Base-by-base conservation (phyloP, 2,113 vertebrate genomes). In the Copsychus sechellarum region DNA sequence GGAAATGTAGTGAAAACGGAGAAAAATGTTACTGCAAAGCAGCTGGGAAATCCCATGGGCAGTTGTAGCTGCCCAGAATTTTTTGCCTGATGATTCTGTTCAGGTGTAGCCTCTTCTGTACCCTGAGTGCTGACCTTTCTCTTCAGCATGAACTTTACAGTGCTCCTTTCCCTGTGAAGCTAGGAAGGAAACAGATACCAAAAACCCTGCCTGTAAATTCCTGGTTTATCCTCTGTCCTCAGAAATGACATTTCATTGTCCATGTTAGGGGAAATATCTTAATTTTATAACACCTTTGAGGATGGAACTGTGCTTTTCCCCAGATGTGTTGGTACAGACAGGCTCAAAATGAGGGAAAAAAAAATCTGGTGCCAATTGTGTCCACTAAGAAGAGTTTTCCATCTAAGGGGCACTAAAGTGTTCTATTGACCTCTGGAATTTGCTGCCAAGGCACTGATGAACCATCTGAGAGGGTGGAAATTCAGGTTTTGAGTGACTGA, bases 81-180 rank as follows among this genome's bases (percentile, higher is more conserved):
- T 91, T 61, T 61, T 51, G 17, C 17, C 58, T 58, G 69, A 51
- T 51, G 54, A 73, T 88, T 78, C 24, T 82, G 33, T 69, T 85
- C 48, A 50, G 71, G 62, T 87, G 31, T 7, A 42, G 65, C 38
- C 33, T 95, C 54, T n/a, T 16, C 74, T 65, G 51, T 7, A 42
- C 15, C 34, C 53, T 33, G 23, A 34, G 28, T 20, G 26, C 1
- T 62, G 81, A 92, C 84, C 78, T 95, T 95, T 90, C 65, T 22
- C 42, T 94, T 42, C 78, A 79, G 34, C 34, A 6, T 54, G 66
- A 91, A 80, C 71, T 87, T 93, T 82, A 45, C 65, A 34, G 21
- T 38, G 36, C 31, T 88, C 20, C 2, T 58, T 80, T 88, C 56
- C 26, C 43, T 66, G 70, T 8, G 3, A 73, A 66, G 70, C 7